Evolutionary conservation across 2,888 invertebrate species (phyloP).

Genomic region (Tenodera sinensis): DNA sequence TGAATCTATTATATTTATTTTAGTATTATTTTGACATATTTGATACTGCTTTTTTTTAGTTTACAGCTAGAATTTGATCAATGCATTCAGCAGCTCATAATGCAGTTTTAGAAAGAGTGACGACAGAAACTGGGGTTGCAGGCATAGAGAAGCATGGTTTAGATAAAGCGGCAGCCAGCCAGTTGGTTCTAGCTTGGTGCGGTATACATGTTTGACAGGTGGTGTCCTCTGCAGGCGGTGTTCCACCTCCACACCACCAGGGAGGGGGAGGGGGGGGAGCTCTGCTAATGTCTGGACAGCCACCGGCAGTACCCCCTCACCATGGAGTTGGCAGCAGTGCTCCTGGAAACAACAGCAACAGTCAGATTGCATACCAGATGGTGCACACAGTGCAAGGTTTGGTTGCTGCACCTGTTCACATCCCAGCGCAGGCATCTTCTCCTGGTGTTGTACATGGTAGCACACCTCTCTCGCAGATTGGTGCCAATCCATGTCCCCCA

Average conservation of each 20-base stretch:
- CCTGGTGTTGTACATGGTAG: slow-evolving; percentile 70
- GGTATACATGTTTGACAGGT: slow-evolving; percentile 44
- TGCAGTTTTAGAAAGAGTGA: background rate
- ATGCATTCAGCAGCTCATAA: background rate
- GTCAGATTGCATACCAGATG: slow-evolving; percentile 30
- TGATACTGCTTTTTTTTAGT: too few species aligned
- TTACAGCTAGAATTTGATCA: too few species aligned
- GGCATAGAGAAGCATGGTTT: background rate
- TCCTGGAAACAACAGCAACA: slow-evolving; percentile 23
- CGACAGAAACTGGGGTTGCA: background rate
- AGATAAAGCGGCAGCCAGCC: background rate
- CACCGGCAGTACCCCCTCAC: background rate
- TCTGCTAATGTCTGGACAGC: slow-evolving; percentile 23
- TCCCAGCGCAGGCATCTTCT: slow-evolving; percentile 39
- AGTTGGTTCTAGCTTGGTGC: slow-evolving; percentile 16
- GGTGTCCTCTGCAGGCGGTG: slow-evolving; percentile 51
- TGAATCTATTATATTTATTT: too few species aligned
- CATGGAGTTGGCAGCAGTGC: slow-evolving; percentile 22
- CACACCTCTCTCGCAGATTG: slow-evolving; percentile 83
- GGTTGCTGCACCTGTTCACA: slow-evolving; percentile 38
- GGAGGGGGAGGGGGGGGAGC: slow-evolving; percentile 20
- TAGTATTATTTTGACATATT: too few species aligned
- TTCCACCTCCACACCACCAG: slow-evolving; percentile 33
- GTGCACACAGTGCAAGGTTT: slow-evolving; percentile 32
- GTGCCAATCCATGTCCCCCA: slow-evolving; percentile 63